phyloP scores from a whole-genome alignment of 2,113 vertebrate genomes.

The Casuarius casuarius region DNA sequence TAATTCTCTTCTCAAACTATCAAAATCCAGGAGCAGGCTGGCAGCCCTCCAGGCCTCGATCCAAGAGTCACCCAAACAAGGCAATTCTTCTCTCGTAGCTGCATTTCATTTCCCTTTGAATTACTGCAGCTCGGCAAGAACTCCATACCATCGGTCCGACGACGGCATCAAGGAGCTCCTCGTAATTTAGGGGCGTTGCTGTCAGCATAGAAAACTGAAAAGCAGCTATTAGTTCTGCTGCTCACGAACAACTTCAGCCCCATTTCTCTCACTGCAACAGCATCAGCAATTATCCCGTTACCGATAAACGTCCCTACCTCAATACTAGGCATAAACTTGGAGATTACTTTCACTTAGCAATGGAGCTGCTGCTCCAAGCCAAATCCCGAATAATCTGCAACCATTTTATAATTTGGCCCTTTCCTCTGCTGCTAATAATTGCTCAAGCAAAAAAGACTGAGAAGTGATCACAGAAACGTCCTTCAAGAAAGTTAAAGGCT shows the following conservation, averaged over 20 bases:
- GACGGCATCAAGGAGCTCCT: not conserved
- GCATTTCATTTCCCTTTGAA: not conserved
- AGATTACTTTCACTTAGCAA: constrained; percentile 9
- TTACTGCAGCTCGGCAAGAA: not conserved
- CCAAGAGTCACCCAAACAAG: constrained; percentile 23
- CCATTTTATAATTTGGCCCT: not conserved
- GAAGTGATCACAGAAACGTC: not conserved
- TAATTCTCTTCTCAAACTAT: not conserved
- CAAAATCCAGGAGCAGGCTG: not conserved
- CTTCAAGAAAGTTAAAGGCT: not conserved
- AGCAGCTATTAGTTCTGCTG: not conserved
- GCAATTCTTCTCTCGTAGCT: not conserved
- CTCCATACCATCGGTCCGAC: not conserved
- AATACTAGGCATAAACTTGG: not conserved
- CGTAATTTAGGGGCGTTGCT: not conserved
- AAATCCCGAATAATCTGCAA: not conserved
- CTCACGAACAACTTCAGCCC: not conserved
- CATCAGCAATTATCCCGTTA: not conserved
- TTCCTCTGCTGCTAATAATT: not conserved
- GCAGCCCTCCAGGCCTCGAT: not conserved
- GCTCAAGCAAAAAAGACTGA: not conserved
- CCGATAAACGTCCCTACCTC: constrained; percentile 1
- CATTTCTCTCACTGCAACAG: not conserved
- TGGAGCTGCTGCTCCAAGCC: not conserved
- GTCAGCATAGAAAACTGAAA: constrained; percentile 4